Conservation (phyloP, 1,140 invertebrate genomes). For the Heterodera schachtii region DNA sequence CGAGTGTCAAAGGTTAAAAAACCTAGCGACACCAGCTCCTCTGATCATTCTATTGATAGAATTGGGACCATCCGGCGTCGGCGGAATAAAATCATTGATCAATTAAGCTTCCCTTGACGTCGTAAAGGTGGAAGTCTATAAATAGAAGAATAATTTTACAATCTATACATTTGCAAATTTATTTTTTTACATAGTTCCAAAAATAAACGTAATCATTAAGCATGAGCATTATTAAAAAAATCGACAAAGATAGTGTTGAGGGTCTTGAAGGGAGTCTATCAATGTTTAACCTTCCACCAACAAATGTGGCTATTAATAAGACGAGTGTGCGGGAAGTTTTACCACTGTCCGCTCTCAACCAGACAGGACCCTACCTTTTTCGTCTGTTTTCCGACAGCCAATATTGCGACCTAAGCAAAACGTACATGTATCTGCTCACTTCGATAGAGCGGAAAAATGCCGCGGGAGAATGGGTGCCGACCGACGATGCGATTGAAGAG, state of each 20-base stretch:
- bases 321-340: conserved; percentile 1
- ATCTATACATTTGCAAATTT: too few relatives aligned
- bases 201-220: background rate
- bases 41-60: background rate
- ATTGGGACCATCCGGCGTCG: background rate
- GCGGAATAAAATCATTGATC: background rate
- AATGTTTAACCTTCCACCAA: background rate
- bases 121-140: background rate
- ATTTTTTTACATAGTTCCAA: too few relatives aligned
- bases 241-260: conserved; percentile 17
- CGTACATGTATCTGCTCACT: background rate
- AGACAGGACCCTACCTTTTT: conserved; percentile 16
- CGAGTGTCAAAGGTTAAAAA: background rate
- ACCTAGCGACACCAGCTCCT: too few relatives aligned
- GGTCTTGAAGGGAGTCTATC: conserved; percentile 16
- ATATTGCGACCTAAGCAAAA: background rate
- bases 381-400: conserved; percentile 1
- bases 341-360: conserved; percentile 1
- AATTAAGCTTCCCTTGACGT: background rate
- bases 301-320: conserved; percentile 14
- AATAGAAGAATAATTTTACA: background rate
- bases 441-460: background rate
- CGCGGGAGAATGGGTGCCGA: conserved; percentile 1
- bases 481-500: background rate
- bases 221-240: conserved; percentile 17